Evolutionary conservation across 2,797 vertebrate genomes (phyloP).

Genomic region (Vipera latastei): DNA sequence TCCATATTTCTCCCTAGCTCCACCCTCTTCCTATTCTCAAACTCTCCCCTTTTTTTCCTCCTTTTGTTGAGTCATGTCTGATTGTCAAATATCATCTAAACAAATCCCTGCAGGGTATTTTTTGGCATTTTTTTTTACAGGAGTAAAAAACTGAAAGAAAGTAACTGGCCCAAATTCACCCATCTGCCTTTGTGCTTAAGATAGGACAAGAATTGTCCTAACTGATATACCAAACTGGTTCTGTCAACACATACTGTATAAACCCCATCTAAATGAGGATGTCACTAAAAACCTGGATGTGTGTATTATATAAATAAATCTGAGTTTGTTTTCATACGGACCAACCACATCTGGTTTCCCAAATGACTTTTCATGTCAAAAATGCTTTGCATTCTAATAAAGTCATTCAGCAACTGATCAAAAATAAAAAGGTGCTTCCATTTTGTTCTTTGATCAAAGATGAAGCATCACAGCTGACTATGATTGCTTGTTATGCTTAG

Average conservation of each 20-base stretch:
- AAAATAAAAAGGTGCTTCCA: not conserved
- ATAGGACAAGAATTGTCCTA: not conserved
- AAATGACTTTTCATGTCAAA: not conserved
- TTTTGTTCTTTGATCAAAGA: constrained; percentile 12
- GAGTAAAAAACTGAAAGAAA: not conserved
- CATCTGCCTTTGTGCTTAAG: not conserved
- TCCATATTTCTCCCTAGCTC: not conserved
- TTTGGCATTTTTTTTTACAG: too few relatives aligned
- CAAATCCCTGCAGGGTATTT: not conserved
- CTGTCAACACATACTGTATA: not conserved
- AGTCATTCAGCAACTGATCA: not conserved
- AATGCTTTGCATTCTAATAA: not conserved
- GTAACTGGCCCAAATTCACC: not conserved
- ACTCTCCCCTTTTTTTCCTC: not conserved
- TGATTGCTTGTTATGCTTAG: not conserved
- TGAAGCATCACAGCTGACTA: not conserved
- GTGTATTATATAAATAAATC: not conserved
- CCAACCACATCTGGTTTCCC: not conserved
- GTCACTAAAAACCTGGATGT: not conserved
- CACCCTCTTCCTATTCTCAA: not conserved
- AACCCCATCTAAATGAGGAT: not conserved
- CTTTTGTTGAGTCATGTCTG: not conserved
- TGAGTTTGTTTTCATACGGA: not conserved
- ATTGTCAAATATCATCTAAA: not conserved
- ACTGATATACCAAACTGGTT: not conserved